Evolutionary conservation across 2,113 vertebrate species (phyloP).

Genomic region (Fulmarus glacialis): DNA sequence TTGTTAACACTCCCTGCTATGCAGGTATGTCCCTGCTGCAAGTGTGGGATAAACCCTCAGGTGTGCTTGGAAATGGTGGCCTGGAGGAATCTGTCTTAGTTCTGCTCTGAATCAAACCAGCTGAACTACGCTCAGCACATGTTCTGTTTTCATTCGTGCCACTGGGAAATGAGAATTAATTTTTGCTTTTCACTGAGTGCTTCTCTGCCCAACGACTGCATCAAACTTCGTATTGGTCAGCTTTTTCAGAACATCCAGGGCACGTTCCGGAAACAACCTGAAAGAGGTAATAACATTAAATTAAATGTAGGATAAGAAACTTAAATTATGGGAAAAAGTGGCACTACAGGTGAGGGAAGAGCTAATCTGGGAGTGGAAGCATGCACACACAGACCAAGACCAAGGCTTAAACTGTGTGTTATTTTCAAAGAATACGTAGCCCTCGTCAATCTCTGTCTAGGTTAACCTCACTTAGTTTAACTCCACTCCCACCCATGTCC

Average conservation of each 20-base stretch:
- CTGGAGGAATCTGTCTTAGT: neutral
- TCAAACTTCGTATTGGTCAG: slow-evolving; percentile 41
- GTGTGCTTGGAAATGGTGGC: neutral
- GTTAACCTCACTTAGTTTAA: neutral
- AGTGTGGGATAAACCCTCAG: neutral
- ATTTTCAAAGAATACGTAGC: neutral
- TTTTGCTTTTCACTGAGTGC: neutral
- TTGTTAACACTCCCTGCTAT: neutral
- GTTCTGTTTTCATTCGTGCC: neutral
- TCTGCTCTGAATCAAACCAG: neutral
- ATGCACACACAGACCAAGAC: neutral
- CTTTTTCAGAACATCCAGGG: neutral
- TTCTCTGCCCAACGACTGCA: slow-evolving; percentile 57
- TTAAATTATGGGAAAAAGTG: neutral
- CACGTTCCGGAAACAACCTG: slow-evolving; percentile 76
- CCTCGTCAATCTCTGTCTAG: neutral
- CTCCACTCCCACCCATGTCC: neutral
- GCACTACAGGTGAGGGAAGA: neutral
- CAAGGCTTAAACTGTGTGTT: neutral
- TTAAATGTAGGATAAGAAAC: neutral
- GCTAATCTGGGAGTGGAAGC: neutral
- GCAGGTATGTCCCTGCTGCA: neutral
- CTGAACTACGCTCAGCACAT: fast-evolving
- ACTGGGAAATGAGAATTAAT: neutral
- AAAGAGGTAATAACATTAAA: neutral